Evolutionary conservation across 1,140 invertebrate genomes (phyloP).

Genomic region (Yoshiicerus persimilis): DNA sequence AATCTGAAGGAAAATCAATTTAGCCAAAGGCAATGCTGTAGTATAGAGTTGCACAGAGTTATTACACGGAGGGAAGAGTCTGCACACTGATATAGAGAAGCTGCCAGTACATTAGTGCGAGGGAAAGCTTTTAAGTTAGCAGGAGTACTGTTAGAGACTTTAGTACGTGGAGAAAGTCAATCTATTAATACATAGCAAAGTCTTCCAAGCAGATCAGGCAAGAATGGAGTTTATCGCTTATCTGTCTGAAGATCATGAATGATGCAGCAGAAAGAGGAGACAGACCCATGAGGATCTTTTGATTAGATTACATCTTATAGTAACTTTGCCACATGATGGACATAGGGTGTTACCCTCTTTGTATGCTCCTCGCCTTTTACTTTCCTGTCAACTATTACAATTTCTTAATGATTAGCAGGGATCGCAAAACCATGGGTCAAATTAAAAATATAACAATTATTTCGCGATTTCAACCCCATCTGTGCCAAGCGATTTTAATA

Average conservation of each 20-base stretch:
- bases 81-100: neutral
- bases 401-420: neutral
- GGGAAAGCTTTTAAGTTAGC: neutral
- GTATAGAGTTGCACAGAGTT: neutral
- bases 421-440: neutral
- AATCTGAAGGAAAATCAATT: neutral
- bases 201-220: neutral
- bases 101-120: too few relatives aligned
- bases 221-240: neutral
- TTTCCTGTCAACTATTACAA: neutral
- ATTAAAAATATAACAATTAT: neutral
- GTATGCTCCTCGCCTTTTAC: neutral
- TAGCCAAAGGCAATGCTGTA: neutral
- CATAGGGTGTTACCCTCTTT: neutral
- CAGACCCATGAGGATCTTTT: slow-evolving; percentile 1
- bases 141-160: neutral
- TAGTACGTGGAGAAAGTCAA: neutral
- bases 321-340: neutral
- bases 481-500: too few relatives aligned
- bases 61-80: neutral
- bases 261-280: neutral
- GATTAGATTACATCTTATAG: neutral
- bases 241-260: neutral
- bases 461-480: too few relatives aligned
- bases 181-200: neutral